Evolutionary conservation across 1,140 invertebrate species (phyloP).

Genomic region (Mya arenaria): DNA sequence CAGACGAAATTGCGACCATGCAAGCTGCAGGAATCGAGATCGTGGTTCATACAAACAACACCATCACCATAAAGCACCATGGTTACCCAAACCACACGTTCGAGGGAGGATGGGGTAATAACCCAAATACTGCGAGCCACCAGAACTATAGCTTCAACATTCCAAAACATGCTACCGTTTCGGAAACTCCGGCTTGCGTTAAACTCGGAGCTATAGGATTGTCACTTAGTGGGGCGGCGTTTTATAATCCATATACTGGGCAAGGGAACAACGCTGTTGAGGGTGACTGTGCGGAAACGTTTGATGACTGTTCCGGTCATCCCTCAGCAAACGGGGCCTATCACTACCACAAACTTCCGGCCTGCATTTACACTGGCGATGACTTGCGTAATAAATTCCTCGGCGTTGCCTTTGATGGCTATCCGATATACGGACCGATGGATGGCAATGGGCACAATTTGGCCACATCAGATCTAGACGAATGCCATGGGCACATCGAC

Average conservation of each 20-base stretch:
- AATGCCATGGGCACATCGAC: constrained; percentile 8
- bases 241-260: constrained; percentile 14
- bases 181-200: not conserved
- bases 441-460: not conserved
- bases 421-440: constrained; percentile 23
- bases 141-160: constrained; percentile 9
- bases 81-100: constrained; percentile 12
- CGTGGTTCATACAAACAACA: not conserved
- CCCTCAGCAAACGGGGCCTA: not conserved
- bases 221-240: not conserved
- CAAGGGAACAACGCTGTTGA: constrained; percentile 9
- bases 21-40: not conserved
- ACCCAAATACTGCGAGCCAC: not conserved
- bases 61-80: constrained; percentile 9
- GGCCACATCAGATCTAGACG: not conserved
- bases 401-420: constrained; percentile 9
- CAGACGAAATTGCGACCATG: constrained; percentile 8
- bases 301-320: constrained; percentile 14
- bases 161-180: not conserved
- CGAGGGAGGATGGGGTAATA: constrained; percentile 27
- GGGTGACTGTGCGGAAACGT: constrained; percentile 11
- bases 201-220: not conserved
- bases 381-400: constrained; percentile 2
- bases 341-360: constrained; percentile 17
- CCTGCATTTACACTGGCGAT: constrained; percentile 5